Evolutionary conservation across 1,140 invertebrate genomes (phyloP).

Genomic region (Sminthurides bifidus): DNA sequence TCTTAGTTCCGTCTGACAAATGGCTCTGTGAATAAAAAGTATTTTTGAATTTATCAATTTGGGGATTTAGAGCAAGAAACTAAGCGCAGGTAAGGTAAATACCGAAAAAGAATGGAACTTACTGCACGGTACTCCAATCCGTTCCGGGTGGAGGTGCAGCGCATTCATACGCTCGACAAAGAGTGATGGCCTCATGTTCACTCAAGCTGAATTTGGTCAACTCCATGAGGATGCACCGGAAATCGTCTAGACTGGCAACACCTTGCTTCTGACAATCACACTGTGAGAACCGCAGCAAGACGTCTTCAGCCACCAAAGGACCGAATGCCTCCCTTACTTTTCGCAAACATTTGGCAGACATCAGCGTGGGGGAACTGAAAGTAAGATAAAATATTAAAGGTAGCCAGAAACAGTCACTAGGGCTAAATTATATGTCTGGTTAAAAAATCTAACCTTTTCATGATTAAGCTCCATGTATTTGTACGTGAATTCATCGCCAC

Average conservation of each 20-base stretch:
- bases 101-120: neutral
- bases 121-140: constrained; percentile 29
- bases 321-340: constrained; percentile 28
- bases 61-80: too few relatives aligned
- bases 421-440: neutral
- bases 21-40: constrained; percentile 18
- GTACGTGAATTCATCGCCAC: constrained; percentile 73
- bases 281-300: constrained; percentile 25
- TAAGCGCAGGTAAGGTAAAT: too few relatives aligned
- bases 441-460: neutral
- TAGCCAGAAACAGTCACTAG: neutral
- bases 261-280: constrained; percentile 27
- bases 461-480: constrained; percentile 64
- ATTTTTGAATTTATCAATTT: too few relatives aligned
- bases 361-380: constrained; percentile 27
- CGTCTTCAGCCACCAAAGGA: constrained; percentile 23
- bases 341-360: constrained; percentile 17
- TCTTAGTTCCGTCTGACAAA: constrained; percentile 26
- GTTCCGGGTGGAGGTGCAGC: constrained; percentile 16
- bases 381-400: neutral
- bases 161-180: constrained; percentile 23
- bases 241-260: constrained; percentile 20
- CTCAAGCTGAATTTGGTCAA: constrained; percentile 29
- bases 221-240: constrained; percentile 17
- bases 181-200: constrained; percentile 29